Evolutionary conservation across 2,888 invertebrate genomes (phyloP), one percentile per base, ranked within the genome.

Genomic region (Pasiphila rectangulata): DNA sequence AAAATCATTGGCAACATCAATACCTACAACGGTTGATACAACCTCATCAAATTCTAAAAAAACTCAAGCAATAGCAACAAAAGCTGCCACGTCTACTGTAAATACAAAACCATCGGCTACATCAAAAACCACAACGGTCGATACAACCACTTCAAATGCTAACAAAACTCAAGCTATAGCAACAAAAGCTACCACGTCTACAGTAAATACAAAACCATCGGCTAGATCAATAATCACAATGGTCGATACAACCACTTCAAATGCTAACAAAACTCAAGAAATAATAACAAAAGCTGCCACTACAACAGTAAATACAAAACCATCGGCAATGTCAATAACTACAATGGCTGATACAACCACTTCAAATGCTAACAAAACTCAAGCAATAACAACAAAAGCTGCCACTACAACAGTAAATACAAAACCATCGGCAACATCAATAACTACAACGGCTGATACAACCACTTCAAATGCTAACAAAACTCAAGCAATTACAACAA

Each of bases 341-440:
- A 9, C 46, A 10, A 19, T 36, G 4, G n/a, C 23, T 25, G 10
- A 19, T 6, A 29, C 29, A 15, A 21, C 36, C 16, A 49, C 49
- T 12, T 10, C 54, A 25, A 41, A 19, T 16, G 20, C 51, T 20
- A 41, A 41, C 34, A 50, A 56, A 49, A 29, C 56, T n/a, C n/a
- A n/a, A n/a, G n/a, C n/a, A n/a, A n/a, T n/a, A n/a, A n/a, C n/a
- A n/a, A n/a, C n/a, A n/a, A n/a, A n/a, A n/a, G n/a, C n/a, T 23
- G 32, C 35, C 34, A 27, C 42, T 49, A 10, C 41, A 17, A 13
- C 36, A 2, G 23, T 16, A 17, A 36, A 21, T 12, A 4, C 46
- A 7, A 56, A 54, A 43, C 25, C n/a, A n/a, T n/a, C n/a, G n/a
- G n/a, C 34, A 7, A 30, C 30, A 9, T 32, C 50, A 20, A 24